Conservation (phyloP, 2,888 invertebrate species). For the Heliconius charithonia region DNA sequence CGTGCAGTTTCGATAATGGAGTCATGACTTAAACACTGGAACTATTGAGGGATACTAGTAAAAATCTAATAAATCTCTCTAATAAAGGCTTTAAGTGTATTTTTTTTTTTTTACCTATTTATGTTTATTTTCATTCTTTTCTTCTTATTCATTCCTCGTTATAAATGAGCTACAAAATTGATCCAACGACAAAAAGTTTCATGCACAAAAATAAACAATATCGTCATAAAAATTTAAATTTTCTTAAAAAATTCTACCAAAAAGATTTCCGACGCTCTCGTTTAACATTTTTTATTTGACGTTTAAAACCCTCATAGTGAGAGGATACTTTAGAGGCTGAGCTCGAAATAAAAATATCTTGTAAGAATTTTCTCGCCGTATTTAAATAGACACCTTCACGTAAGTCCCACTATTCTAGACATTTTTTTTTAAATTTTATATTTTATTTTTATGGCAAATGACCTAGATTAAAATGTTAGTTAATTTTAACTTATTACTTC, state of each 20-base stretch:
- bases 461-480: slow-evolving; percentile 10
- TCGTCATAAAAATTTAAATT: neutral
- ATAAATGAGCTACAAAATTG: neutral
- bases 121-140: too few species aligned
- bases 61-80: too few species aligned
- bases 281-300: slow-evolving; percentile 24
- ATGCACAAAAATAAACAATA: neutral
- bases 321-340: slow-evolving; percentile 20
- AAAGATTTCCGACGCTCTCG: slow-evolving; percentile 8
- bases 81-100: too few species aligned
- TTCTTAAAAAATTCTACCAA: neutral
- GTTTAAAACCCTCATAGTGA: slow-evolving; percentile 21
- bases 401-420: neutral
- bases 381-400: slow-evolving; percentile 11
- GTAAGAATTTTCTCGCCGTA: slow-evolving; percentile 13
- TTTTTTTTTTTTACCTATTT: too few species aligned
- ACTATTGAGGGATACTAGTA: too few species aligned
- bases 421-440: neutral
- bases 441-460: neutral
- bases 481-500: slow-evolving; percentile 6
- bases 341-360: slow-evolving; percentile 30
- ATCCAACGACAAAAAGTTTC: neutral
- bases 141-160: too few species aligned
- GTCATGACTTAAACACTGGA: too few species aligned
- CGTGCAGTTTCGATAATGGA: too few species aligned